Base-by-base conservation (phyloP, 35 echinoderm and acorn worm genomes). In the Anneissia japonica region DNA sequence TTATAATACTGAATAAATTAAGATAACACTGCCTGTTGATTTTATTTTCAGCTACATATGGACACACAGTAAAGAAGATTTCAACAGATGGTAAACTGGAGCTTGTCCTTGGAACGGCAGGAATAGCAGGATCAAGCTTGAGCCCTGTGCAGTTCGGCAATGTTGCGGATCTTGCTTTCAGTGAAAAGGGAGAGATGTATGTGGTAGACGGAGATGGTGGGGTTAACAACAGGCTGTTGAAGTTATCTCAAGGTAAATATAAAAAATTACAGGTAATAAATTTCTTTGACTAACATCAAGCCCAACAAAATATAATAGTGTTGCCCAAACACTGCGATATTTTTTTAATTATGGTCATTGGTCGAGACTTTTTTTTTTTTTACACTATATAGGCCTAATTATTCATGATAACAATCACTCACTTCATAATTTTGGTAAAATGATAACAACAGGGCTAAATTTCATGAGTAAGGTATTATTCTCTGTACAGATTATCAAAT, bases 191-290 rank as follows among this genome's bases (percentile, higher is more conserved):
- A 0, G 51, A 88, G 5, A 87, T 97, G 39, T 97, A 86, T 41
- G 79, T 93, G 12, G 95, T 81, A 46, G 95, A 97, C 89, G 95
- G 95, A 23, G 95, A 97, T 83, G 95, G 95, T 12, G 95, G 95
- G 10, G 0, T 90, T n/a, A 97, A 97, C 77, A 97, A 97, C 74
- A 83, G 94, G 51, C 83, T 97, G 23, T 23, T 97, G 13, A 95
- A 95, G 77, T 38, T 94, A 30, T 37, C 39, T 32, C 34, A 33
- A 84, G 30, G 82, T 51, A 39, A 77, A 9, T 9, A 34, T 26
- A 5, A 34, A 30, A 75, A 75, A 75, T 34, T 32, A 7, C 46
- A 55, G 94, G 94, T 10, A n/a, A n/a, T n/a, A n/a, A n/a, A n/a
- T n/a, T n/a, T n/a, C n/a, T n/a, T n/a, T n/a, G n/a, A n/a, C n/a